phyloP scores from a whole-genome alignment of 2,113 vertebrate genomes.

The Nibea albiflora region DNA sequence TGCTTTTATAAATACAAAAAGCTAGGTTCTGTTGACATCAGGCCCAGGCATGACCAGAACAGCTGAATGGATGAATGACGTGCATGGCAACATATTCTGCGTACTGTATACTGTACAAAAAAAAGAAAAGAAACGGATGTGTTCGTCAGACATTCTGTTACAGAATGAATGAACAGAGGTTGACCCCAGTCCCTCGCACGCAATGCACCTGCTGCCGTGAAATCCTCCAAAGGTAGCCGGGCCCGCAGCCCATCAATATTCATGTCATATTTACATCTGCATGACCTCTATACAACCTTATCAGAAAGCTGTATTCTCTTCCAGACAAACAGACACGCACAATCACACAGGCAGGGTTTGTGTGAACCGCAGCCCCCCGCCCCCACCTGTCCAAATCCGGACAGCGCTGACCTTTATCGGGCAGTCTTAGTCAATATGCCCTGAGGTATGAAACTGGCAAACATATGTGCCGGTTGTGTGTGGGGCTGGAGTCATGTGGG shows the following conservation, averaged over 20 bases:
- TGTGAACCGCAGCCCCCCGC: constrained; percentile 17
- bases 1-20: constrained; percentile 34
- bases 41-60: constrained; percentile 31
- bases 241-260: constrained; percentile 64
- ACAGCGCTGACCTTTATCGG: constrained; percentile 74
- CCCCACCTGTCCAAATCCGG: constrained; percentile 63
- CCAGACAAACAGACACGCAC: constrained; percentile 49
- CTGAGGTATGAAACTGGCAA: constrained; percentile 55
- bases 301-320: constrained; percentile 50
- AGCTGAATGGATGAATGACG: constrained; percentile 34
- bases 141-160: constrained; percentile 37
- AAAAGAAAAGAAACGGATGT: constrained; percentile 37
- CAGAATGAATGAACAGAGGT: constrained; percentile 12
- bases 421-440: constrained; percentile 68
- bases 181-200: constrained; percentile 32
- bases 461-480: constrained; percentile 45
- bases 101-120: constrained; percentile 13
- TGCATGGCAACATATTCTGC: neutral
- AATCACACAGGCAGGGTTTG: constrained; percentile 23
- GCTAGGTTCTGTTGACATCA: constrained; percentile 34
- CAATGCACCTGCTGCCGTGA: constrained; percentile 37
- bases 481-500: neutral
- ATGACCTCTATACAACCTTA: constrained; percentile 66
- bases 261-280: constrained; percentile 66
- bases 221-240: constrained; percentile 39